These are phyloP conservation scores for Menidia beryllina DNA, from an alignment of 2,113 vertebrate genomes.

Conservation along the genomic window DNA sequence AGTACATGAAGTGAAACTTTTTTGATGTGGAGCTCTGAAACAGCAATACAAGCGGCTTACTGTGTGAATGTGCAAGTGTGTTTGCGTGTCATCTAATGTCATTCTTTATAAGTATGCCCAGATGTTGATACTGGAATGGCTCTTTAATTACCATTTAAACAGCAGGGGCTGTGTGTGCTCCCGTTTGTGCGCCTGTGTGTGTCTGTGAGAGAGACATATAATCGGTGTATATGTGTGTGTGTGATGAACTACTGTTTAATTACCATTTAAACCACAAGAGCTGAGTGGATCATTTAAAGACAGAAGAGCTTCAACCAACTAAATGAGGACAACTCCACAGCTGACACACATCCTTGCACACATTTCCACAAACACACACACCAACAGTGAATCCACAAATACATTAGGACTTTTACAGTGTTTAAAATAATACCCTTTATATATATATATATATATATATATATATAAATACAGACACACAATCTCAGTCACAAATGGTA, in stretches of 20 bases:
- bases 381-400: no score
- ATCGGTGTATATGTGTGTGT: slow-evolving; percentile 8
- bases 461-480: no score
- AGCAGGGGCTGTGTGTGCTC: slow-evolving; percentile 63
- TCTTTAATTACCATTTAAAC: slow-evolving; percentile 96
- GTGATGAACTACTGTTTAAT: slow-evolving; percentile 96
- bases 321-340: slow-evolving; percentile 82
- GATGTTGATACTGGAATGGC: slow-evolving; percentile 97
- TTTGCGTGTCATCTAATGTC: slow-evolving; percentile 55
- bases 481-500: neutral
- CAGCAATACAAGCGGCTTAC: slow-evolving; percentile 33
- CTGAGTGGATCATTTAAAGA: slow-evolving; percentile 96
- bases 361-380: no score
- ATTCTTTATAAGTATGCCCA: slow-evolving; percentile 93
- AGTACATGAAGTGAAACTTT: slow-evolving; percentile 5
- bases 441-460: no score
- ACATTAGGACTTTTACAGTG: no score
- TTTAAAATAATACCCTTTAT: no score
- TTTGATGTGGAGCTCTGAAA: slow-evolving; percentile 18
- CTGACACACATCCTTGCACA: slow-evolving; percentile 3
- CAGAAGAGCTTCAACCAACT: slow-evolving; percentile 89
- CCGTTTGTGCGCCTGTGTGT: slow-evolving; percentile 17
- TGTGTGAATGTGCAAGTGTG: slow-evolving; percentile 8
- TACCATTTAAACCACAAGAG: slow-evolving; percentile 98
- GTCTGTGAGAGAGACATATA: neutral